Evolutionary conservation across 2,888 invertebrate species (phyloP).

Genomic region (Trichopoda pennipes): DNA sequence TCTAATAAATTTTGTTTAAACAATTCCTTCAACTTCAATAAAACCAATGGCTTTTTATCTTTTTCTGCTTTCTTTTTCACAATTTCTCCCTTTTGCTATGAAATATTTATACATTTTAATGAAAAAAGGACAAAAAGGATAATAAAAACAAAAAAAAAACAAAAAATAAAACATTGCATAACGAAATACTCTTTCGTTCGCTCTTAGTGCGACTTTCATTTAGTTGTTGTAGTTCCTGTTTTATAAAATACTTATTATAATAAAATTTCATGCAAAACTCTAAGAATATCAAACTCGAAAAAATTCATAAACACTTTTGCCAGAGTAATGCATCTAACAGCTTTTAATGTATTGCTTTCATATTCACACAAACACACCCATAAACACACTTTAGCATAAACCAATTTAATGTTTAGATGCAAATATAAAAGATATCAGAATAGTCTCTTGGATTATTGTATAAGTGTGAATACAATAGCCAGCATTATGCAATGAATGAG

Average conservation of each 20-base stretch:
- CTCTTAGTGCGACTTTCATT: conserved; percentile 33
- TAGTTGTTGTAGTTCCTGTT: conserved; percentile 26
- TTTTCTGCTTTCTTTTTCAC: not conserved
- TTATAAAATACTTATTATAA: conserved; percentile 48
- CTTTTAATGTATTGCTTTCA: conserved; percentile 58
- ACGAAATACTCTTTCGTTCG: conserved; percentile 54
- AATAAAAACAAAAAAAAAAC: conserved; percentile 40
- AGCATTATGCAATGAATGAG: conserved; percentile 36
- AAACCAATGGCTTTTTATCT: conserved; percentile 45
- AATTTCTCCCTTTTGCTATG: conserved; percentile 36
- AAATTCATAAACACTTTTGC: conserved; percentile 65
- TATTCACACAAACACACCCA: conserved; percentile 1
- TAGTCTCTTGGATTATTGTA: conserved; percentile 9
- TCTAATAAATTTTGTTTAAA: conserved; percentile 59
- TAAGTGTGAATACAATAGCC: conserved; percentile 7
- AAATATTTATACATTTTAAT: conserved; percentile 51
- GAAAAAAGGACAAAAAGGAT: conserved; percentile 42
- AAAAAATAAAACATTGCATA: conserved; percentile 44
- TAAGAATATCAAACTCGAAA: conserved; percentile 51
- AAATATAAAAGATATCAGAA: conserved; percentile 15
- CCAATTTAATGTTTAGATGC: conserved; percentile 9
- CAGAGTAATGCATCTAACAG: conserved; percentile 54
- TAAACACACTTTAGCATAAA: not conserved
- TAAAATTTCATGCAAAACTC: conserved; percentile 59
- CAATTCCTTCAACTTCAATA: conserved; percentile 58